Percentiles rank a stretch among this genome's conserved stretches.
phyloP scores from a whole-genome alignment of 2,797 vertebrate species.

The Chloroceryle amazona region DNA sequence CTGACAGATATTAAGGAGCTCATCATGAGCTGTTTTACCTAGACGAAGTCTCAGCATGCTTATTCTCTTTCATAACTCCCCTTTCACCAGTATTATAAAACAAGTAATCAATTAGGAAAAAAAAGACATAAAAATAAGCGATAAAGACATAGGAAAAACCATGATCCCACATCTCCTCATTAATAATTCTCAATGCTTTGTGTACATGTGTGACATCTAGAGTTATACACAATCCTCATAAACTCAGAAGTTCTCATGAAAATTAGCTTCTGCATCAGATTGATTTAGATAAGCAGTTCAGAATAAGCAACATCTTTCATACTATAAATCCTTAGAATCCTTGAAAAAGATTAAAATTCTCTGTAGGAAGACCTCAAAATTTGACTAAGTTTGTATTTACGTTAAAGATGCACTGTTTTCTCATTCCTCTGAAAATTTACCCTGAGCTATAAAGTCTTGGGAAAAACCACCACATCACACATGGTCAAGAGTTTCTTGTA shows the following conservation, averaged over 20 bases:
- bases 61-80: background rate
- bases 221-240: background rate
- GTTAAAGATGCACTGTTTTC: background rate
- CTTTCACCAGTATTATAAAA: background rate
- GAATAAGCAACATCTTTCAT: background rate
- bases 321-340: background rate
- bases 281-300: background rate
- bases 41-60: background rate
- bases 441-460: background rate
- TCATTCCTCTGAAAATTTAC: background rate
- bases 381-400: background rate
- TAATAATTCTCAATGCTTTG: background rate
- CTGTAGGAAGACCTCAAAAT: background rate
- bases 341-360: background rate
- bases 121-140: background rate
- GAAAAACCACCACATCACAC: background rate
- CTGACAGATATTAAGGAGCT: background rate
- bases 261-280: background rate
- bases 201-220: background rate
- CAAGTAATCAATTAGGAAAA: background rate
- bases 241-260: background rate
- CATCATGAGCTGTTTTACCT: background rate
- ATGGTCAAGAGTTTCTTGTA: background rate
- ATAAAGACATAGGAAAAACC: background rate
- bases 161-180: background rate